A percentile compares a stretch with the other conserved stretches of the same genome.
Evolutionary conservation across 2,888 invertebrate genomes (phyloP).

Genomic region (Athripsodes cinereus): DNA sequence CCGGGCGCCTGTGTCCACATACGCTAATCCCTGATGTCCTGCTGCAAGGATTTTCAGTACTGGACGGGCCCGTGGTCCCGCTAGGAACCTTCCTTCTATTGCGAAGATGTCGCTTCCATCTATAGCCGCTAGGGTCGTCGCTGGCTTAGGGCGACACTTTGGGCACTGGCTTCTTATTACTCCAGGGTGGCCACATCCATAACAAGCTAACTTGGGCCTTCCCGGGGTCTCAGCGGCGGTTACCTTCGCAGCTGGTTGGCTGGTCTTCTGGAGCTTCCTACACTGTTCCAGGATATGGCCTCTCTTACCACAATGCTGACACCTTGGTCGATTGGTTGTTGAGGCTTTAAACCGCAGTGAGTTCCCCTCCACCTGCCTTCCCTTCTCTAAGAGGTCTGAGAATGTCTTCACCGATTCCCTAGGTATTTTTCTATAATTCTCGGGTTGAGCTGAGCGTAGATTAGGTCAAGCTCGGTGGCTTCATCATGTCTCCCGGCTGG

Average conservation of each 20-base stretch:
- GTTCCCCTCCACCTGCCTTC: constrained; percentile 6
- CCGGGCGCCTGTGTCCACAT: constrained; percentile 26
- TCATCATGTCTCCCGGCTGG: constrained; percentile 24
- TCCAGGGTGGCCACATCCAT: constrained; percentile 2
- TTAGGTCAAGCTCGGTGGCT: constrained; percentile 26
- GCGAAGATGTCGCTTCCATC: constrained; percentile 3
- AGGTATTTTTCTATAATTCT: constrained; percentile 14
- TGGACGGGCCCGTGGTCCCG: constrained; percentile 1
- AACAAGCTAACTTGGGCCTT: constrained; percentile 5
- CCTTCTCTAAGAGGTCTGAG: constrained; percentile 1
- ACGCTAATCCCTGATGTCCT: constrained; percentile 15
- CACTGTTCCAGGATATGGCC: constrained; percentile 5
- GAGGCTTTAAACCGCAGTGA: not conserved
- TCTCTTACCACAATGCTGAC: constrained; percentile 1
- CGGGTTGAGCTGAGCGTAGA: constrained; percentile 23
- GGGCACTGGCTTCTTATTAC: constrained; percentile 2
- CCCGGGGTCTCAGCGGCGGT: not conserved
- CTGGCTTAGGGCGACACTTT: not conserved
- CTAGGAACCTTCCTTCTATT: not conserved
- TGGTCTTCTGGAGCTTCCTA: not conserved
- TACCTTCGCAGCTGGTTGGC: not conserved
- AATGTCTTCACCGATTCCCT: constrained; percentile 14
- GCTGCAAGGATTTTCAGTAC: not conserved
- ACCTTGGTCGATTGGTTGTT: constrained; percentile 1
- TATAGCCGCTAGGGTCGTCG: constrained; percentile 9